Percentiles rank a stretch among this genome's conserved stretches.
These are phyloP conservation scores for Azorinus chamasolen DNA, from an alignment of 2,888 invertebrate species.

Conservation along the genomic window DNA sequence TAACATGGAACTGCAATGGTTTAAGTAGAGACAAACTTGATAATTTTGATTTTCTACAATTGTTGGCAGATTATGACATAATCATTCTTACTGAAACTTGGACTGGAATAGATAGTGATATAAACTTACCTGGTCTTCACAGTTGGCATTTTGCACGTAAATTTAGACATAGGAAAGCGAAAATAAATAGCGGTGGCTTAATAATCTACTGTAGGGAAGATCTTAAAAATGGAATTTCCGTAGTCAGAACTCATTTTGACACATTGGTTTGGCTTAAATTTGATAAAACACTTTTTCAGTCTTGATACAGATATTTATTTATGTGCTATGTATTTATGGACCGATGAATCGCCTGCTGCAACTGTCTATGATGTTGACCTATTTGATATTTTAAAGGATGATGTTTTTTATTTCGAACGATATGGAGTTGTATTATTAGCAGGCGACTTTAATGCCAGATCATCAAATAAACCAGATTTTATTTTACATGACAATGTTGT, in stretches of 20 bases:
- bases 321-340: conserved; percentile 2
- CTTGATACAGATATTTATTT: too few relatives aligned
- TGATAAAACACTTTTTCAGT: too few relatives aligned
- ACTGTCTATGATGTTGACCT: not conserved
- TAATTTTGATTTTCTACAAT: not conserved
- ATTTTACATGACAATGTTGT: not conserved
- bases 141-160: too few relatives aligned
- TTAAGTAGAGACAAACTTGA: not conserved
- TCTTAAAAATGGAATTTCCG: too few relatives aligned
- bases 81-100: not conserved
- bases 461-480: not conserved
- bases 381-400: not conserved
- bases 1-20: conserved; percentile 5
- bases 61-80: not conserved
- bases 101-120: too few relatives aligned
- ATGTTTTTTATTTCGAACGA: not conserved
- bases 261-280: too few relatives aligned
- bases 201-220: too few relatives aligned
- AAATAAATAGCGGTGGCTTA: too few relatives aligned
- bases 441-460: conserved; percentile 3
- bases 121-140: too few relatives aligned
- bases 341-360: not conserved
- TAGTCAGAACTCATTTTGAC: too few relatives aligned
- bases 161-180: too few relatives aligned
- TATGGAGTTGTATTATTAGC: not conserved